A percentile compares a stretch with the other conserved stretches of the same genome.
These are phyloP conservation scores for Hydractinia echinata DNA, from an alignment of 30 jellyfish, hydroid and myxozoan genomes.

Conservation along the genomic window DNA sequence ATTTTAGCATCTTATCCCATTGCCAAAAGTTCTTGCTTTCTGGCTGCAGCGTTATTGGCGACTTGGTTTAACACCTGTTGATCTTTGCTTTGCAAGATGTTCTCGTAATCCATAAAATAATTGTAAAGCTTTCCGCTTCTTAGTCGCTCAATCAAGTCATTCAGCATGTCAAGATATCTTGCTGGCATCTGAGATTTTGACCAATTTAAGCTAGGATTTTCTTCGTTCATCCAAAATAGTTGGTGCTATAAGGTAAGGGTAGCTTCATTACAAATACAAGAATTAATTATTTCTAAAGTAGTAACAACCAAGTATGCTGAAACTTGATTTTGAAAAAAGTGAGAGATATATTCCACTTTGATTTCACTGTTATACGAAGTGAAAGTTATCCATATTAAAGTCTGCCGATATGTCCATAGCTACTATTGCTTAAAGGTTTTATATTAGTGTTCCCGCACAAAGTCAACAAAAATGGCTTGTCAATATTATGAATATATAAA, in stretches of 20 bases:
- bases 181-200: neutral
- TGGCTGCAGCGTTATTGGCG: neutral
- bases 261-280: too few species aligned
- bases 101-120: neutral
- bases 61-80: neutral
- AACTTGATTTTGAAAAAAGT: too few species aligned
- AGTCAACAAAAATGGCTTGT: too few species aligned
- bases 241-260: neutral
- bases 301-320: too few species aligned
- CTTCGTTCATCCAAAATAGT: constrained; percentile 6
- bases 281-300: too few species aligned
- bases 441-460: too few species aligned
- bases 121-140: neutral
- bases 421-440: too few species aligned
- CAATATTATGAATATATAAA: too few species aligned
- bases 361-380: too few species aligned
- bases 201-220: constrained; percentile 1
- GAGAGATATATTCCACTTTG: too few species aligned
- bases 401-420: too few species aligned
- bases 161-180: constrained; percentile 5
- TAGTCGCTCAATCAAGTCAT: neutral
- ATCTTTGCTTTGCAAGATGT: neutral
- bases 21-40: neutral
- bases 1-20: neutral
- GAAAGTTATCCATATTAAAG: too few species aligned